Conservation (phyloP, 2,797 vertebrate genomes). For the Brachymystax lenok region DNA sequence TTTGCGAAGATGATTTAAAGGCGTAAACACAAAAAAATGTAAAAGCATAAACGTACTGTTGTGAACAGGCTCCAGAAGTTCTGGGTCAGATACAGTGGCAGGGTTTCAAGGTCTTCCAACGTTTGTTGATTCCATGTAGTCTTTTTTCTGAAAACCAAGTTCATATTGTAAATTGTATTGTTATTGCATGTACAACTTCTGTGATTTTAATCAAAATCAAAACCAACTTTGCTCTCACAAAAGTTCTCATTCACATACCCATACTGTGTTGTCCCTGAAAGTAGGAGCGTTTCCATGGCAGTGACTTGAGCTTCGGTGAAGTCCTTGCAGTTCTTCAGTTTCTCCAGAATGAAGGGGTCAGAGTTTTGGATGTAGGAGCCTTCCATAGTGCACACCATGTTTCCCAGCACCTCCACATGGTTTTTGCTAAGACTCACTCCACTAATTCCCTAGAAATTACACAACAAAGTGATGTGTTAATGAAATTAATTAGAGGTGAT, state of each 20-base stretch:
- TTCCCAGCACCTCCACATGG: conserved; percentile 62
- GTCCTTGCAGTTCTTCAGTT: conserved; percentile 63
- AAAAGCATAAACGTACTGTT: conserved; percentile 43
- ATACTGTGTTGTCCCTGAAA: conserved; percentile 61
- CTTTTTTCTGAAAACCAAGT: conserved; percentile 44
- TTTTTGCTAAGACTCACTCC: conserved; percentile 49
- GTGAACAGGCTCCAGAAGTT: conserved; percentile 53
- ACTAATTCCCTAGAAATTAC: conserved; percentile 57
- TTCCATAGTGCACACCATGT: conserved; percentile 66
- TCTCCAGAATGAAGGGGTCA: conserved; percentile 68
- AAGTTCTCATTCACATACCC: conserved; percentile 50
- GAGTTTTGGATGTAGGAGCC: conserved; percentile 58
- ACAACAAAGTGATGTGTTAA: neutral
- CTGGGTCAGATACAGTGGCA: conserved; percentile 62
- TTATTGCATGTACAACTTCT: neutral
- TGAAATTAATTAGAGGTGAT: neutral
- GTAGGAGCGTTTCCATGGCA: conserved; percentile 56
- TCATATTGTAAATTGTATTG: no score
- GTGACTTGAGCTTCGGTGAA: conserved; percentile 61
- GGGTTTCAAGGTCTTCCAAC: conserved; percentile 47
- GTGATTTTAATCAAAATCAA: neutral
- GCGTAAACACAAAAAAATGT: neutral
- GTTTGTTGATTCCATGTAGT: conserved; percentile 60
- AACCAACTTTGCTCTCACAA: neutral
- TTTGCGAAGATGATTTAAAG: neutral